Evolutionary conservation across 2,888 invertebrate species (phyloP), one percentile per base, ranked within the genome.

Genomic region (Linyphia triangularis): DNA sequence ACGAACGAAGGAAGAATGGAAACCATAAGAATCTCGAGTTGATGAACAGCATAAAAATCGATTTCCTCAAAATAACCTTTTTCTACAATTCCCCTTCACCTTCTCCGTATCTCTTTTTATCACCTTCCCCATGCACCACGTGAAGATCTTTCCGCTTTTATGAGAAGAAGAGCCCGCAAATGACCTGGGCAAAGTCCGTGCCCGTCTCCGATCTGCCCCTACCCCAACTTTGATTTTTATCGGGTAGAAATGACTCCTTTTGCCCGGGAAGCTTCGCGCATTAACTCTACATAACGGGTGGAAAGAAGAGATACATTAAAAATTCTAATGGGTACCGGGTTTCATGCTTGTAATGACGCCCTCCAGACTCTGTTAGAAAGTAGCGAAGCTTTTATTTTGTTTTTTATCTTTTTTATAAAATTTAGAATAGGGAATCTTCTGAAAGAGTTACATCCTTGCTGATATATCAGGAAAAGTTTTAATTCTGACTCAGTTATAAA

Each of bases 41-140:
- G 84, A 85, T 85, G 84, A 85, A 85, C 77, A 85, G 57, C 70
- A 85, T 77, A 77, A 85, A 85, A 77, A 77, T 85, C 84, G 84
- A 85, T 85, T 65, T 28, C 59, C 65, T 51, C 33, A 26, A 65
- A 83, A 83, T 69, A 69, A 81, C 51, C 81, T 69, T 81, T 81
- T 81, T 81, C 81, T 81, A 81, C 81, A 81, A 81, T 59, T 81
- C 59, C 24, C 69, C 51, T 73, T 73, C 43, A 22, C 57, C 10
- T 67, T 30, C 33, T 33, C 43, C 65, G 24, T 65, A 65, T 83
- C 73, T 83, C 72, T 57, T 73, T 83, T 83, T 83, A 83, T 83
- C 83, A 33, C 73, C 43, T 63, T 40, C 33, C 61, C 33, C 37
- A n/a, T n/a, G n/a, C 63, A 13, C 43, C n/a, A 43, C 26, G 43